Percentiles rank a stretch among this genome's conserved stretches.
phyloP scores from a whole-genome alignment of 2,888 invertebrate genomes.

The Chaitophorus viminalis region DNA sequence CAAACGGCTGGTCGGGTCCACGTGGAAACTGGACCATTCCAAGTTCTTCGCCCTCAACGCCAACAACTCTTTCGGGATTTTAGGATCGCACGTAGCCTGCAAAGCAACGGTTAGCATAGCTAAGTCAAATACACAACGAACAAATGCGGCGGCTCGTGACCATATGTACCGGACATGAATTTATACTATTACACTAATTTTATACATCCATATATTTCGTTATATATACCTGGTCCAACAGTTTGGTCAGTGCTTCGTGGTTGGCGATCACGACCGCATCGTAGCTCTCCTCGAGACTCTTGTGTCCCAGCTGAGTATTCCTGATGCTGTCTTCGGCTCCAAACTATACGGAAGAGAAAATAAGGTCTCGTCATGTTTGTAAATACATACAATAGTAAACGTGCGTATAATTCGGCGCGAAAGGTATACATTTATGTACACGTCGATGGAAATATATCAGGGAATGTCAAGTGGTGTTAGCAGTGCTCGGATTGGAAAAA shows the following conservation, averaged over 20 bases:
- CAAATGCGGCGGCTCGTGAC: neutral
- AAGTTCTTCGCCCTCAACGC: conserved; percentile 52
- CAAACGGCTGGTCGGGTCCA: conserved; percentile 62
- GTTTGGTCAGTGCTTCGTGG: conserved; percentile 88
- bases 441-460: neutral
- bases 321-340: conserved; percentile 67
- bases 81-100: conserved; percentile 62
- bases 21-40: conserved; percentile 63
- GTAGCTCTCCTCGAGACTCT: conserved; percentile 88
- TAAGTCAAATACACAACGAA: neutral
- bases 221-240: conserved; percentile 84
- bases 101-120: neutral
- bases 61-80: conserved; percentile 59
- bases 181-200: no score
- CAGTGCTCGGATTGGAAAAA: no score
- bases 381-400: neutral
- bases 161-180: neutral
- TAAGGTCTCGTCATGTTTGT: neutral
- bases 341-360: conserved; percentile 9
- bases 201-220: conserved; percentile 63
- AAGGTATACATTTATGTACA: no score
- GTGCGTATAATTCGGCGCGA: neutral
- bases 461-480: no score
- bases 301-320: conserved; percentile 84
- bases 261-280: conserved; percentile 90